Evolutionary conservation across 2,797 vertebrate species (phyloP).

Genomic region (Peromyscus attwateri): DNA sequence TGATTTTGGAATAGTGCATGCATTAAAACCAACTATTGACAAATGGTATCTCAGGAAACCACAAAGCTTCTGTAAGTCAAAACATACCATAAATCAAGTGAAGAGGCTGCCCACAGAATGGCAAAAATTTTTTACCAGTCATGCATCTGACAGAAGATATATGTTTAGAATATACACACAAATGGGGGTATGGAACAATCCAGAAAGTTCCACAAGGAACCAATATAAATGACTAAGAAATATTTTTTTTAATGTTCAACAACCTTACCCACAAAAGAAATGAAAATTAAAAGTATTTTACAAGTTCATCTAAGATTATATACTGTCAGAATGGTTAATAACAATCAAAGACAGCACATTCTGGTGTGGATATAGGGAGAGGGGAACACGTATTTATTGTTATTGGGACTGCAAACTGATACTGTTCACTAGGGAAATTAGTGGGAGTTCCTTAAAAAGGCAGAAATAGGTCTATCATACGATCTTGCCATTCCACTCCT

Average conservation of each 20-base stretch:
- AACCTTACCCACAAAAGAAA: too few relatives aligned
- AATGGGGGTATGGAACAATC: neutral
- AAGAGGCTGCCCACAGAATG: neutral
- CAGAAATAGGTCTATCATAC: neutral
- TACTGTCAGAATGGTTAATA: neutral
- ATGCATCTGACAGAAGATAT: neutral
- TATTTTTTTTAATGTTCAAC: neutral
- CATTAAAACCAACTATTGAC: neutral
- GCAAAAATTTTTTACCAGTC: neutral
- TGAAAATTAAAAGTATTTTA: neutral
- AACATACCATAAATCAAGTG: neutral
- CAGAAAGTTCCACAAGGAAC: neutral
- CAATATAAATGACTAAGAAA: neutral
- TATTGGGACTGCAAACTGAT: neutral
- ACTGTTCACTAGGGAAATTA: neutral
- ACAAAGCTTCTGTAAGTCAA: neutral
- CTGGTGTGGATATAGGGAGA: neutral
- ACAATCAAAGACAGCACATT: neutral
- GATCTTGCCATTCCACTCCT: neutral
- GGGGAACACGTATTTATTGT: neutral
- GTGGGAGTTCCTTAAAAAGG: neutral
- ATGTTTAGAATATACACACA: neutral
- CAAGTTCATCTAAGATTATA: neutral
- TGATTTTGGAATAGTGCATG: neutral
- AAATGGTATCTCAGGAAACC: neutral